Conservation (phyloP, 2,888 invertebrate species). For the Dasysyrphus albostriatus region DNA sequence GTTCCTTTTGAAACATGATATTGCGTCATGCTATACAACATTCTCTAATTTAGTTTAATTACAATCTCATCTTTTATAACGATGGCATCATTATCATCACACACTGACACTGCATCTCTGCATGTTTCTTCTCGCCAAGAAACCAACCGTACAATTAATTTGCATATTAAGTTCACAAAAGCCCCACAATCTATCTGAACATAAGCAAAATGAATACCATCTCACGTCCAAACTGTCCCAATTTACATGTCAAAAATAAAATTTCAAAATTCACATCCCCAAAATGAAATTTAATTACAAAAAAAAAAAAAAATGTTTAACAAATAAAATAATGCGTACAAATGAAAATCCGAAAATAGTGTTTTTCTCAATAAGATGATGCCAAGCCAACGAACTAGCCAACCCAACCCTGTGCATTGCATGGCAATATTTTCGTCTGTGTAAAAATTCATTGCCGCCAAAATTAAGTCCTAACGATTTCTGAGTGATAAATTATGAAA, state of each 20-base stretch:
- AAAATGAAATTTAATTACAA: slow-evolving; percentile 35
- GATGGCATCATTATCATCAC: slow-evolving; percentile 11
- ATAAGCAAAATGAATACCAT: slow-evolving; percentile 13
- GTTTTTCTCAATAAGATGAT: background rate
- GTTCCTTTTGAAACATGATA: slow-evolving; percentile 51
- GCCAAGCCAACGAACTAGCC: slow-evolving; percentile 32
- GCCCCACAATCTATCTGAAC: slow-evolving; percentile 12
- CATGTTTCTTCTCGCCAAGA: background rate
- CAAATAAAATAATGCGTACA: slow-evolving; percentile 23
- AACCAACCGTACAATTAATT: slow-evolving; percentile 22
- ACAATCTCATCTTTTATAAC: slow-evolving; percentile 36
- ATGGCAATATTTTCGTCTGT: background rate
- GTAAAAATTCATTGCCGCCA: slow-evolving; percentile 57
- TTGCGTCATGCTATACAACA: slow-evolving; percentile 22
- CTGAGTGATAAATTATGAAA: slow-evolving; percentile 50
- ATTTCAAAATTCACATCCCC: slow-evolving; percentile 57
- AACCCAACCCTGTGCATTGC: background rate
- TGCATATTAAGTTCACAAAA: slow-evolving; percentile 21
- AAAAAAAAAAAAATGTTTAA: background rate
- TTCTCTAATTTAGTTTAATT: slow-evolving; percentile 38
- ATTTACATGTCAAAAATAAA: slow-evolving; percentile 68
- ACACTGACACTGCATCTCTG: background rate
- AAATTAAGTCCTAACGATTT: slow-evolving; percentile 51
- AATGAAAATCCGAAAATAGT: slow-evolving; percentile 7
- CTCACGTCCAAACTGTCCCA: slow-evolving; percentile 46